Conservation (phyloP, 92 coral and sea anemone species). For the Zoanthus sociatus region DNA sequence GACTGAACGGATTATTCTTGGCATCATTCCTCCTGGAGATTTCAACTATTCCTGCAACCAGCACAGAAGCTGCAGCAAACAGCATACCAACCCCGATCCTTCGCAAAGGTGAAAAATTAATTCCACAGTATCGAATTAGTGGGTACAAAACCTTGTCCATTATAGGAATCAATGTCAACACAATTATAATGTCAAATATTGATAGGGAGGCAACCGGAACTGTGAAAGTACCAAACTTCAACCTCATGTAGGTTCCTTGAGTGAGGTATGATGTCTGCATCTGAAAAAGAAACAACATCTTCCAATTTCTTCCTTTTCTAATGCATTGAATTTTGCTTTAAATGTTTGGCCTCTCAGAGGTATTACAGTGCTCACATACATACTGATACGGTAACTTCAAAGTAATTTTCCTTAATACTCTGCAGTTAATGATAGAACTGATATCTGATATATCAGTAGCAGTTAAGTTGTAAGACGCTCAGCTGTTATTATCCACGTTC, state of each 20-base stretch:
- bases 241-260: constrained; percentile 89
- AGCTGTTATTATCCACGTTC: no score
- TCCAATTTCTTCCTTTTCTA: neutral
- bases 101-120: constrained; percentile 79
- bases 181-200: constrained; percentile 68
- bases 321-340: no score
- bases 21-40: constrained; percentile 45
- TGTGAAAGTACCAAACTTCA: constrained; percentile 47
- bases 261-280: constrained; percentile 85
- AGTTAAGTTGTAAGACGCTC: no score
- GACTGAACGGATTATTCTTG: neutral
- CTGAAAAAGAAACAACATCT: constrained; percentile 52
- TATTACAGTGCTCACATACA: no score
- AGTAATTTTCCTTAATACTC: no score
- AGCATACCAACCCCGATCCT: constrained; percentile 94
- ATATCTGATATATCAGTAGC: no score
- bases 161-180: constrained; percentile 81
- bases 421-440: no score
- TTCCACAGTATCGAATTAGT: constrained; percentile 70
- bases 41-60: constrained; percentile 85
- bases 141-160: constrained; percentile 95
- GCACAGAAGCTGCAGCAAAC: constrained; percentile 81
- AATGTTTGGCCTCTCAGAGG: no score
- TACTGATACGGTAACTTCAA: no score
- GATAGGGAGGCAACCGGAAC: constrained; percentile 79